A percentile compares a stretch with the other conserved stretches of the same genome.
phyloP scores from a whole-genome alignment of 2,113 vertebrate genomes.

The Pygoscelis adeliae region DNA sequence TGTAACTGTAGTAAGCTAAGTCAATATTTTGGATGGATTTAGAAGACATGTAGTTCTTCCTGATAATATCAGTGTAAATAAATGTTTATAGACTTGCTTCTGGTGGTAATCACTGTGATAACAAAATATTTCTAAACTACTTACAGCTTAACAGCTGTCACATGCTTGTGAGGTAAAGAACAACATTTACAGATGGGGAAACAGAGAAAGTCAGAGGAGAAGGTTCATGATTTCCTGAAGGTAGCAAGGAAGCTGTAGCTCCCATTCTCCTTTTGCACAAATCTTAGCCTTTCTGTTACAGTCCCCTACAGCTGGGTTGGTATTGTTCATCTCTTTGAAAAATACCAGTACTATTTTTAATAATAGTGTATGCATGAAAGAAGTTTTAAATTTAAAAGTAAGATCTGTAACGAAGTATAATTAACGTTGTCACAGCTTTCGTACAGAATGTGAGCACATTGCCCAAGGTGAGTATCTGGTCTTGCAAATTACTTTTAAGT shows the following conservation, averaged over 20 bases:
- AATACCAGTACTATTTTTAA: not conserved
- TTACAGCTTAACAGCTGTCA: not conserved
- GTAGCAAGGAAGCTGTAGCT: not conserved
- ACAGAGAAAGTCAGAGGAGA: not conserved
- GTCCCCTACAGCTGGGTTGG: not conserved
- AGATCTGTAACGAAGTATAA: not conserved
- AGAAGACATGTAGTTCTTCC: not conserved
- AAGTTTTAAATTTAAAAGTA: not conserved
- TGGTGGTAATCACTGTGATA: not conserved
- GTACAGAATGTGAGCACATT: not conserved
- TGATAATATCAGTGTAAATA: not conserved
- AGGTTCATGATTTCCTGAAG: not conserved
- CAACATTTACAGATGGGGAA: not conserved
- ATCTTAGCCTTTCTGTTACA: not conserved
- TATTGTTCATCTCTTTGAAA: not conserved
- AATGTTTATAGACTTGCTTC: not conserved
- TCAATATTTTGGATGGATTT: not conserved
- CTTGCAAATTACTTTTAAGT: not conserved
- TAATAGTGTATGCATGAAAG: not conserved
- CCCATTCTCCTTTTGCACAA: not conserved
- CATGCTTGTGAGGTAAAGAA: not conserved
- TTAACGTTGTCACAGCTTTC: not conserved
- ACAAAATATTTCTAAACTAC: not conserved
- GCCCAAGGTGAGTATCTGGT: not conserved
- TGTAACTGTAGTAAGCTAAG: not conserved